Percentiles rank a stretch among this genome's conserved stretches.
These are phyloP conservation scores for Metallyticus violacea DNA, from an alignment of 2,888 invertebrate genomes.

Conservation along the genomic window DNA sequence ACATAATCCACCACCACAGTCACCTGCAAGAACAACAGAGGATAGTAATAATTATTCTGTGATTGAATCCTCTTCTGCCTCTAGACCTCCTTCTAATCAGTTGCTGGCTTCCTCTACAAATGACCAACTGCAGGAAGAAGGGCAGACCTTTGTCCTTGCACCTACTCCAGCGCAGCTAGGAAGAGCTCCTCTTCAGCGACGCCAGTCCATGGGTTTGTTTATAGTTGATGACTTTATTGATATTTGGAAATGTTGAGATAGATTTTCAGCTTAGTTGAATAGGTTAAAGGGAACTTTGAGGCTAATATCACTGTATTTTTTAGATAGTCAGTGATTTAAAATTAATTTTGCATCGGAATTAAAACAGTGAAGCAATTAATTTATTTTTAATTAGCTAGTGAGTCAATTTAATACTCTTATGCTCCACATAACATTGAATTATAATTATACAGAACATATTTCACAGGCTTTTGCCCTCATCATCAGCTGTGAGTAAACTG, in stretches of 20 bases:
- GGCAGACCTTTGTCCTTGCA: constrained; percentile 69
- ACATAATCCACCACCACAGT: not conserved
- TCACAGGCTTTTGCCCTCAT: no score
- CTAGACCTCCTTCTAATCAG: not conserved
- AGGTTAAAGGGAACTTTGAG: no score
- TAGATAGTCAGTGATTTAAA: no score
- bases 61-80: not conserved
- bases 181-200: constrained; percentile 80
- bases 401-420: no score
- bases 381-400: no score
- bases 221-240: not conserved
- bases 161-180: constrained; percentile 94
- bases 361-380: no score
- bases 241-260: not conserved
- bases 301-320: no score
- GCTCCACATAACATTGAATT: no score
- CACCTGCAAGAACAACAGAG: not conserved
- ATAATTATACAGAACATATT: no score
- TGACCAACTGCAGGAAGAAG: constrained; percentile 27
- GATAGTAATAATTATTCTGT: constrained; percentile 3
- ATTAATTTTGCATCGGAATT: no score
- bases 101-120: not conserved
- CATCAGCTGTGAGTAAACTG: no score
- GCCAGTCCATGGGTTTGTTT: constrained; percentile 42
- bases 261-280: no score